These are phyloP conservation scores for Platygyra sinensis DNA, from an alignment of 64 coral and sea anemone species.

Conservation along the genomic window DNA sequence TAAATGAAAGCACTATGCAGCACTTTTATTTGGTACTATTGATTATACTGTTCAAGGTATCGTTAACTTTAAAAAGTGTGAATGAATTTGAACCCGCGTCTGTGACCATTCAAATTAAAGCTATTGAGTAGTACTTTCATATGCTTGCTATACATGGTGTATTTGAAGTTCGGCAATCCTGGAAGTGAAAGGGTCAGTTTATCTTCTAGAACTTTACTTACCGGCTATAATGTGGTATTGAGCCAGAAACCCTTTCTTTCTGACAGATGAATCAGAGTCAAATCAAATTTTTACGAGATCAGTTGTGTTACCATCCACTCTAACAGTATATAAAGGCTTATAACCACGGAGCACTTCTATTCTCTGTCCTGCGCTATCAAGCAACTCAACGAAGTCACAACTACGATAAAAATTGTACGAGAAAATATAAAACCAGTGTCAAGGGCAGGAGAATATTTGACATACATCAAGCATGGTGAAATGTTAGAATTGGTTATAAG, in stretches of 20 bases:
- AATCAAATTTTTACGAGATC: neutral
- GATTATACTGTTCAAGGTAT: no score
- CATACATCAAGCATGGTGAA: neutral
- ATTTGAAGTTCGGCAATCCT: no score
- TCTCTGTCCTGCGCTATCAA: neutral
- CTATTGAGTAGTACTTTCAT: no score
- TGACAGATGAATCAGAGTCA: neutral
- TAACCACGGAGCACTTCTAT: neutral
- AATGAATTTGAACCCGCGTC: no score
- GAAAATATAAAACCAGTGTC: neutral
- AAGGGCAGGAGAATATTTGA: neutral
- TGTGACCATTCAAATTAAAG: no score
- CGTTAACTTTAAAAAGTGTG: no score
- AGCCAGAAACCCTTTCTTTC: neutral
- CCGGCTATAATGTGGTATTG: neutral
- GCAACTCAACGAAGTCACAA: neutral
- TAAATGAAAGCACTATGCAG: no score
- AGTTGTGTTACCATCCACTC: neutral
- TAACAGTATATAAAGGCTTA: neutral
- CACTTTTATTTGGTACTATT: no score
- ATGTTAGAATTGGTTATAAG: neutral
- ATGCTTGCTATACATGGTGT: no score
- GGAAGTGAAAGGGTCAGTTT: neutral
- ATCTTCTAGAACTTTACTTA: neutral
- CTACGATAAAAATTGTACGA: neutral